Base-by-base conservation (phyloP, 2,888 invertebrate genomes). In the Bembecia ichneumoniformis region DNA sequence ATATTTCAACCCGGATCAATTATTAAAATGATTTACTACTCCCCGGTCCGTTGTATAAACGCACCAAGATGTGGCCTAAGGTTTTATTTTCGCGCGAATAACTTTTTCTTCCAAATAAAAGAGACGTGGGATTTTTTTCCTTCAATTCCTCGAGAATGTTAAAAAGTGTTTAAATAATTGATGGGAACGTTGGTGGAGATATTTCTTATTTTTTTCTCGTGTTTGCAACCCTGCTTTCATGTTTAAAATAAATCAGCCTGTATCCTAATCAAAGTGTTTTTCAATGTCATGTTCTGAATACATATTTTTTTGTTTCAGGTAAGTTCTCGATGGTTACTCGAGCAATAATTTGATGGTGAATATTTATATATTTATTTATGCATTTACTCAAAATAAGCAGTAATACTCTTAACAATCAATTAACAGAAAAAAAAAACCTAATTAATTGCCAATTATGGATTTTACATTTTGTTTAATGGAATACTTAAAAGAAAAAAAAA, bases 1-100 rank as follows among this genome's bases (percentile, higher is more conserved):
- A 86, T 86, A 84, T 86, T 84, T 83, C 76, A 75, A 63, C 62
- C 67, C 60, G 69, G 79, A 84, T 87, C 82, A 84, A 84, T 86
- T 87, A 87, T 87, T 86, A 82, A 86, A 81, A 86, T 86, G 83
- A 86, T 86, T 84, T 86, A 86, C 80, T 77, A 70, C 77, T 70
- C 67, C 62, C 65, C 56, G 64, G 66, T 56, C 64, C 60, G 63
- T 62, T 61, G 66, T 67, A 64, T 67, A 68, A 74, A 73, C 69
- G 68, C 59, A 65, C 62, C 58, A 56, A 62, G 68, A 67, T 68
- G 68, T 69, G 58, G 65, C 63, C 62, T 61, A 63, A 64, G 61
- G 59, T 71, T 74, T 66, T 68, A 58, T 60, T 64, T 62, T 55
- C 51, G 36, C 47, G 46, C 16, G 51, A 52, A 51, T 49, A 51